Percentiles rank a stretch among this genome's conserved stretches.
phyloP scores from a whole-genome alignment of 2,113 vertebrate species.

The Carollia perspicillata region DNA sequence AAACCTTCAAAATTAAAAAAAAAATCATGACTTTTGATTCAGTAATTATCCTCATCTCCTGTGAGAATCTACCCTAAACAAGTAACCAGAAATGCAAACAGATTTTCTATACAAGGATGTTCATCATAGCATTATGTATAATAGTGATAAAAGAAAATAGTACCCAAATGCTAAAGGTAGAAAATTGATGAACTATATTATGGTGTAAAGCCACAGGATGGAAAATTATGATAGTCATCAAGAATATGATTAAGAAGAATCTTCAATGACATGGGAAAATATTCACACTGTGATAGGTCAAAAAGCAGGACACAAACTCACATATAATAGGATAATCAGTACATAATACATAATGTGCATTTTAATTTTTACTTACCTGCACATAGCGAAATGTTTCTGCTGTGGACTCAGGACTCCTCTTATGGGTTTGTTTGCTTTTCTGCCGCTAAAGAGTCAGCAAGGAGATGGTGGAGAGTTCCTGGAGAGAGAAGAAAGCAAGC shows the following conservation, averaged over 20 bases:
- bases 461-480: background rate
- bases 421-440: background rate
- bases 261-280: background rate
- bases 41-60: background rate
- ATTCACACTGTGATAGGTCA: background rate
- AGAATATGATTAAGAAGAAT: background rate
- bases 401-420: background rate
- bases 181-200: background rate
- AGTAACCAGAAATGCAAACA: background rate
- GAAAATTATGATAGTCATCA: background rate
- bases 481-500: background rate
- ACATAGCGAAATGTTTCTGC: background rate
- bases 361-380: background rate
- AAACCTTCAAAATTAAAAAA: background rate
- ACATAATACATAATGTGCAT: background rate
- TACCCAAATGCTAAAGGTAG: background rate
- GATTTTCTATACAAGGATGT: slow-evolving; percentile 36
- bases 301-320: background rate
- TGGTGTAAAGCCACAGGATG: background rate
- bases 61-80: background rate
- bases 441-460: background rate
- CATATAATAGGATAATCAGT: background rate
- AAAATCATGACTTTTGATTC: background rate
- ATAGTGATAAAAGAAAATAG: background rate
- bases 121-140: slow-evolving; percentile 31